Conservation (phyloP, 2,888 invertebrate genomes). For the Cataglyphis altisquamis region DNA sequence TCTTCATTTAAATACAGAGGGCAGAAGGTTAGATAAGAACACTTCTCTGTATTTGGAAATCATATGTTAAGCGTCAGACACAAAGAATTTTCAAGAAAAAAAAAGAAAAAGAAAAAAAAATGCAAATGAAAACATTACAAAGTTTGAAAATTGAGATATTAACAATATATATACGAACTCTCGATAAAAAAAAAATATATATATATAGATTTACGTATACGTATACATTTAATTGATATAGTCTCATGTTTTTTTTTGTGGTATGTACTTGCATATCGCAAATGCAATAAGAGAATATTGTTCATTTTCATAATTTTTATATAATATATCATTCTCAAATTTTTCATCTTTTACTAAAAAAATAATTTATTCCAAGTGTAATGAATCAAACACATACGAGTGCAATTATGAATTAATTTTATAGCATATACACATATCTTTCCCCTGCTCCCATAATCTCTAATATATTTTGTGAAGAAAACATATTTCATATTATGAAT, state of each 20-base stretch:
- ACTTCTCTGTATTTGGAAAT: conserved; percentile 65
- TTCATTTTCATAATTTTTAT: background rate
- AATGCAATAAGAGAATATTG: conserved; percentile 1
- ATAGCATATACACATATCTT: background rate
- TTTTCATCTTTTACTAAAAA: background rate
- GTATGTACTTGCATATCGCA: conserved; percentile 8
- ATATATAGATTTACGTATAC: no score
- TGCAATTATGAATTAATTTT: background rate
- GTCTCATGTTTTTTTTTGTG: background rate
- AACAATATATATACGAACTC: background rate
- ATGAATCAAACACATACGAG: background rate
- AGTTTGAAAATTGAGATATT: background rate
- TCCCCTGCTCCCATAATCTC: background rate
- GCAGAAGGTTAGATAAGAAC: conserved; percentile 77
- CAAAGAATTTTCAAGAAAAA: conserved; percentile 33
- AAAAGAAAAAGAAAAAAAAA: background rate
- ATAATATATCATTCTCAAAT: no score
- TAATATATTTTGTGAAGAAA: background rate
- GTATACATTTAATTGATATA: background rate
- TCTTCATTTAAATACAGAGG: conserved; percentile 75
- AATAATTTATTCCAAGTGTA: background rate
- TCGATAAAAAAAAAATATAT: background rate
- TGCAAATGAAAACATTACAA: background rate
- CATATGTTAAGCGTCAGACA: conserved; percentile 34
- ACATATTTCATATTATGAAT: background rate